These are phyloP conservation scores for Laticauda laticaudata DNA, from an alignment of 2,113 vertebrate species.

Conservation along the genomic window DNA sequence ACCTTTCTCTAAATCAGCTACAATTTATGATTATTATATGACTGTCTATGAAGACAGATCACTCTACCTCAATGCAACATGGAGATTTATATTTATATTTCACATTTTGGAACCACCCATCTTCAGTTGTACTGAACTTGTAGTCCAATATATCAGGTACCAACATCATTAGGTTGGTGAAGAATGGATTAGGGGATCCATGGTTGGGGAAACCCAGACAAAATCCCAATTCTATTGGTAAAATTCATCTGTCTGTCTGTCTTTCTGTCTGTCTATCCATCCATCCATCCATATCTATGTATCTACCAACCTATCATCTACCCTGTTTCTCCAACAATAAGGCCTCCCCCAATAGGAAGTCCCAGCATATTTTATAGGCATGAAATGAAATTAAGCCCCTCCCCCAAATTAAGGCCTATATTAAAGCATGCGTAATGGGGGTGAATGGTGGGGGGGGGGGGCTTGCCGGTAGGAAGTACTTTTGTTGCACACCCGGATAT, in stretches of 20 bases:
- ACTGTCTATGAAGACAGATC: neutral
- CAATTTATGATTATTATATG: neutral
- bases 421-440: too few species aligned
- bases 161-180: neutral
- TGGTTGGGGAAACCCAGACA: neutral
- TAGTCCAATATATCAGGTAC: neutral
- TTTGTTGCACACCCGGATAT: too few species aligned
- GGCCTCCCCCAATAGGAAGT: too few species aligned
- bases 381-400: too few species aligned
- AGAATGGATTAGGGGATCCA: neutral
- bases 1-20: neutral
- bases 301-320: too few species aligned
- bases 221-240: neutral
- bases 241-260: neutral
- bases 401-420: too few species aligned
- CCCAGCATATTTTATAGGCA: too few species aligned
- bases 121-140: neutral
- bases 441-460: too few species aligned
- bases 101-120: neutral
- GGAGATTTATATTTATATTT: neutral
- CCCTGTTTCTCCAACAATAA: too few species aligned
- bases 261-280: too few species aligned
- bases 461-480: too few species aligned
- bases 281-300: too few species aligned
- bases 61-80: neutral